Evolutionary conservation across 2,797 vertebrate genomes (phyloP).

Genomic region (Lacerta bilineata): DNA sequence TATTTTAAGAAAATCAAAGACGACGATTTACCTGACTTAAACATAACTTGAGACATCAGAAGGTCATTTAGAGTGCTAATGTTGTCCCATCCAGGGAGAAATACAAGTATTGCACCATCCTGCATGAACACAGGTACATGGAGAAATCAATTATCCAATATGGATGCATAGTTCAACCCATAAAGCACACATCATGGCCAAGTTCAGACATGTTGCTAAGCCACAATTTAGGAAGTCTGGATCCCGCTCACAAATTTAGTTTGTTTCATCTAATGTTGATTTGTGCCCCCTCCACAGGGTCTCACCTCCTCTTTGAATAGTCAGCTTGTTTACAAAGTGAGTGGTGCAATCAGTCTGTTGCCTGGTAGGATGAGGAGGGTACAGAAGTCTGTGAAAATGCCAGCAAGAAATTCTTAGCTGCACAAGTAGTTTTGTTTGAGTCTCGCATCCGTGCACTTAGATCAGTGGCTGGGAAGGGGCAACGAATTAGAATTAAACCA

Average conservation of each 20-base stretch:
- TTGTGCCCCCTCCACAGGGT: too few species aligned
- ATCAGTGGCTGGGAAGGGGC: neutral
- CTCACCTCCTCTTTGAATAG: too few species aligned
- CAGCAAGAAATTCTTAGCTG: neutral
- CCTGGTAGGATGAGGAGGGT: neutral
- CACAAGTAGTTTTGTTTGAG: neutral
- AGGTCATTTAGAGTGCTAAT: slow-evolving; percentile 95
- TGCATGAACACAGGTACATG: slow-evolving; percentile 59
- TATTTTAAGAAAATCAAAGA: neutral
- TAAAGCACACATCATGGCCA: neutral
- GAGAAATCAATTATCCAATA: neutral
- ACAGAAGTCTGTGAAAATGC: neutral
- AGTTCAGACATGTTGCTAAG: neutral
- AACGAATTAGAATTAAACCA: neutral
- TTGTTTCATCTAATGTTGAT: too few species aligned
- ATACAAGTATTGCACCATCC: slow-evolving; percentile 97
- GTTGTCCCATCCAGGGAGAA: slow-evolving; percentile 98
- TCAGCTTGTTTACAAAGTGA: too few species aligned
- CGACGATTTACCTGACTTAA: slow-evolving; percentile 88
- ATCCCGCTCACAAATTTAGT: neutral
- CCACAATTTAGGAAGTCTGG: neutral
- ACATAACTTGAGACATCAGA: slow-evolving; percentile 94
- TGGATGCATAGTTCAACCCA: neutral
- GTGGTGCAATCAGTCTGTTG: too few species aligned
- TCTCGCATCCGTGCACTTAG: neutral